Evolutionary conservation across 2,888 invertebrate species (phyloP).

Genomic region (Hemicrepidius hirtus): DNA sequence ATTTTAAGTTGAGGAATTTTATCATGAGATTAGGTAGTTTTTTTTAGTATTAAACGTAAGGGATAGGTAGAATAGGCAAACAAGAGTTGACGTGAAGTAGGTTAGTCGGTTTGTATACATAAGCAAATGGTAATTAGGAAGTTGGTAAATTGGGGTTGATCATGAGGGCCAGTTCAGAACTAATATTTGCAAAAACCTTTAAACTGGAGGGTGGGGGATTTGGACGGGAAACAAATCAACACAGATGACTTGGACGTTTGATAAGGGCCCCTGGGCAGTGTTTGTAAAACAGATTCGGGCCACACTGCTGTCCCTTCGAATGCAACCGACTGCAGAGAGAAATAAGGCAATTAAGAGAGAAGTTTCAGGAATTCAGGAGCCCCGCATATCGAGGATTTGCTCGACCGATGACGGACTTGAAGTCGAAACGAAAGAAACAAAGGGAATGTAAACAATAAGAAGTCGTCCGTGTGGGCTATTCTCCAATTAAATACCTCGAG

Average conservation of each 20-base stretch:
- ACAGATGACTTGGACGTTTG: slow-evolving; percentile 44
- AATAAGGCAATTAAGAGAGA: slow-evolving; percentile 55
- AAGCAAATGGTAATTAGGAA: slow-evolving; percentile 42
- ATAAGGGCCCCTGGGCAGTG: slow-evolving; percentile 37
- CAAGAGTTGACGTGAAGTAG: slow-evolving; percentile 31
- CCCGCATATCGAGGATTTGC: slow-evolving; percentile 53
- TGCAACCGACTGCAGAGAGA: slow-evolving; percentile 50
- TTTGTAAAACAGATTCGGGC: slow-evolving; percentile 41
- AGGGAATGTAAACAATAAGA: slow-evolving; percentile 68
- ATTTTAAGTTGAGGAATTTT: too few species aligned
- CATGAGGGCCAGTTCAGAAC: slow-evolving; percentile 51
- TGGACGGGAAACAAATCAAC: slow-evolving; percentile 47
- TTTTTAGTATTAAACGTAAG: too few species aligned
- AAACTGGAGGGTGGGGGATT: slow-evolving; percentile 35
- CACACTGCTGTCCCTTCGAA: slow-evolving; percentile 30
- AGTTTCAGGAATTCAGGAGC: slow-evolving; percentile 55
- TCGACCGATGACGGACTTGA: slow-evolving; percentile 55
- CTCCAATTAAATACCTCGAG: slow-evolving; percentile 68
- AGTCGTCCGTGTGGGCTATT: slow-evolving; percentile 63
- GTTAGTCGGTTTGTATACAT: slow-evolving; percentile 35
- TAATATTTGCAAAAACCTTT: slow-evolving; percentile 56
- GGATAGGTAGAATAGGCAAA: slow-evolving; percentile 11
- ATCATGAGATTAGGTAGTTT: too few species aligned
- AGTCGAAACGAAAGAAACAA: slow-evolving; percentile 63
- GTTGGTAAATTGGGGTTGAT: slow-evolving; percentile 43